A percentile compares a stretch with the other conserved stretches of the same genome.
Evolutionary conservation across 2,797 vertebrate species (phyloP).

Genomic region (Danio kyathit): DNA sequence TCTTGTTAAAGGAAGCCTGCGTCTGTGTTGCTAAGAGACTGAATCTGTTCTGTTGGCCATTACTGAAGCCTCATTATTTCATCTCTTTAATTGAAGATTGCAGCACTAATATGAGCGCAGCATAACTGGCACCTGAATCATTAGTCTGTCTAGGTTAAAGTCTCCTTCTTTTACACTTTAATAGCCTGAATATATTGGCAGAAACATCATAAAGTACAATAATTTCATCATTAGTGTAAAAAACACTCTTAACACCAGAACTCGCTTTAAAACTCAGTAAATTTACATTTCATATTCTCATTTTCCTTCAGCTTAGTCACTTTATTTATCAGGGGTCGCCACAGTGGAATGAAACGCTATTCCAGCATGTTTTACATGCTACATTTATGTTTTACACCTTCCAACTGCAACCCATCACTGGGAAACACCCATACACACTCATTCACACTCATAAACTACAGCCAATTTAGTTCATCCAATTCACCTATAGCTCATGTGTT

Average conservation of each 20-base stretch:
- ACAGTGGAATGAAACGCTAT: no score
- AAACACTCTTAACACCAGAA: not conserved
- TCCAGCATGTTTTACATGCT: no score
- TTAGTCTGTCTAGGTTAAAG: conserved; percentile 5
- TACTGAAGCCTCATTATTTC: conserved; percentile 29
- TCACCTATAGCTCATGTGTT: no score
- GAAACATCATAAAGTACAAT: not conserved
- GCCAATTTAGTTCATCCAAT: no score
- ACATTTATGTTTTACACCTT: no score
- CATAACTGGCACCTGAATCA: not conserved
- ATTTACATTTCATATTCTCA: no score
- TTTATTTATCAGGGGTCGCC: no score
- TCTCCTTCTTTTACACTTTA: not conserved
- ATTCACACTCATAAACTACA: no score
- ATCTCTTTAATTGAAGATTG: conserved; percentile 16
- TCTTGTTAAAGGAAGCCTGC: conserved; percentile 5
- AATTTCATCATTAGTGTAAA: not conserved
- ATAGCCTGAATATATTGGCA: not conserved
- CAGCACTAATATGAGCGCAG: not conserved
- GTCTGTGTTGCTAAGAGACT: conserved; percentile 29
- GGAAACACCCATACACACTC: no score
- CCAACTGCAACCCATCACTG: no score
- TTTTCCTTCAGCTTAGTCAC: no score
- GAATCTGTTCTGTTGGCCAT: conserved; percentile 7
- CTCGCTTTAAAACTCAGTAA: not conserved